Evolutionary conservation across 2,888 invertebrate genomes (phyloP), one percentile per base, ranked within the genome.

Genomic region (Idaea aversata): DNA sequence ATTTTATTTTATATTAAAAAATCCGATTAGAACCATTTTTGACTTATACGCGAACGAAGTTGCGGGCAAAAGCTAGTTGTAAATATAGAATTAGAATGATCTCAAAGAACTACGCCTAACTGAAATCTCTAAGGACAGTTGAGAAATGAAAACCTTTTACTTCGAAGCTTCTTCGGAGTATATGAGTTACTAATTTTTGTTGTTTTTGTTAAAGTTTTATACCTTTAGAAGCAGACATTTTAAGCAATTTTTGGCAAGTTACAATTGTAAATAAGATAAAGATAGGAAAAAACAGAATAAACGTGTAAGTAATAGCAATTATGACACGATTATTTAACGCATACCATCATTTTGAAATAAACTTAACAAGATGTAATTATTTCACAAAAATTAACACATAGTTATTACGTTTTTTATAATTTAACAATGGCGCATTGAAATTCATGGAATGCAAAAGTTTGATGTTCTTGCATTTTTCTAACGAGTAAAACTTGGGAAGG

Each of bases 341-440:
- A 61, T 61, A 62, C 63, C 63, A 63, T 15, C 58, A 57, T 69
- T 65, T 63, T 65, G 69, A 65, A 69, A 69, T 58, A 61, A 65
- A 63, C n/a, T 47, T 38, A 36, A 60, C 15, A 34, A 62, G 63
- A 57, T 61, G 63, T 72, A 69, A 69, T 67, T 68, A 70, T 72
- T 70, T 67, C 70, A 57, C 65, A 63, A 65, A 67, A 67, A 65
- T 64, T 25, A 65, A 68, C 67, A 61, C 68, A 61, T 64, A 63
- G 61, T 47, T 47, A 65, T 65, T 63, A 69, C 63, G 59, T 65
- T 66, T 65, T 66, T 68, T 67, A 68, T 66, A 38, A 35, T 16
- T 47, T 25, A 69, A 72, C 72, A 72, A 72, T 72, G 66, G 68
- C 59, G 60, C 67, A 70, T 72, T 70, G 69, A 34, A 64, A 68